phyloP scores from a whole-genome alignment of 2,797 vertebrate species.

The Numenius phaeopus region DNA sequence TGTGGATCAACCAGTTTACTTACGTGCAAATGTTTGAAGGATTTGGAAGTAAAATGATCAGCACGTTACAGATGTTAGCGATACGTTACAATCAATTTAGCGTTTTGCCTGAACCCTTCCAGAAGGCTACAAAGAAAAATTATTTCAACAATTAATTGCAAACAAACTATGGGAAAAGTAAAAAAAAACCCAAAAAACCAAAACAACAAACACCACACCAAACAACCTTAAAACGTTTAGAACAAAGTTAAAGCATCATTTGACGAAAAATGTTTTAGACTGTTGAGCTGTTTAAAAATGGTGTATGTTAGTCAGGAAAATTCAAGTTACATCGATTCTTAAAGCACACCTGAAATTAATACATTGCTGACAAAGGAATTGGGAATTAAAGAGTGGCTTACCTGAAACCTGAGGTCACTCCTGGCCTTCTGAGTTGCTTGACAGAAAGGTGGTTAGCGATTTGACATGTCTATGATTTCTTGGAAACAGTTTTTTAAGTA shows the following conservation, averaged over 20 bases:
- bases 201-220: no score
- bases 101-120: background rate
- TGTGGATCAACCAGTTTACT: background rate
- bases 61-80: background rate
- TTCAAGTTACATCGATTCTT: background rate
- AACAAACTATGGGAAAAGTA: background rate
- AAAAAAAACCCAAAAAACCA: background rate
- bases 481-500: background rate
- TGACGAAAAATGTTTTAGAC: background rate
- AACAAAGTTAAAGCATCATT: background rate
- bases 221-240: background rate
- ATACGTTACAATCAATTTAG: background rate
- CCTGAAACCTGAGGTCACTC: constrained; percentile 13
- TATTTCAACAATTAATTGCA: background rate
- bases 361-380: background rate
- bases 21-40: background rate
- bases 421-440: background rate
- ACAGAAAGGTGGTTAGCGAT: background rate
- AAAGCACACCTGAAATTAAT: constrained; percentile 21
- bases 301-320: background rate
- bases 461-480: background rate
- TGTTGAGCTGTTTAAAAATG: background rate
- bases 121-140: background rate
- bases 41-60: background rate
- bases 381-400: background rate